phyloP scores from a whole-genome alignment of 2,888 invertebrate species.

The Omphaloscelis lunosa region DNA sequence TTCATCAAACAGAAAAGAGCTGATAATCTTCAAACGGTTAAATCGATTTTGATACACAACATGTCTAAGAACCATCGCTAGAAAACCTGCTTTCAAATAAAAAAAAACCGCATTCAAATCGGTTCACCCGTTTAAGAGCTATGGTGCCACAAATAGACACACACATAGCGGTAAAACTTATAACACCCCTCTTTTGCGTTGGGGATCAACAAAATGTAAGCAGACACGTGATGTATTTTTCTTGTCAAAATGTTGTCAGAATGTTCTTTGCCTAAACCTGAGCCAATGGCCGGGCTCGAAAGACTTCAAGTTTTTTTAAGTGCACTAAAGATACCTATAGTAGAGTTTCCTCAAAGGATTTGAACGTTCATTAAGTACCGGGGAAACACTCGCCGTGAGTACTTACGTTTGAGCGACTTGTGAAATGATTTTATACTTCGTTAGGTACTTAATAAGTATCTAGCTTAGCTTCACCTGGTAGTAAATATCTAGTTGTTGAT shows the following conservation, averaged over 20 bases:
- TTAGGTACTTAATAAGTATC: slow-evolving; percentile 26
- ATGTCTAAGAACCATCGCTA: no score
- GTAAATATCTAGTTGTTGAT: background rate
- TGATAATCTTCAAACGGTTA: no score
- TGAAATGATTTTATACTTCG: slow-evolving; percentile 55
- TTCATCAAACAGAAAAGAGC: no score
- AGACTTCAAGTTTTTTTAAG: slow-evolving; percentile 60
- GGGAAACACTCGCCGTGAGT: slow-evolving; percentile 52
- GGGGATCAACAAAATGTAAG: slow-evolving; percentile 32
- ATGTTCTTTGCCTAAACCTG: slow-evolving; percentile 32
- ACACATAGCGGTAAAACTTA: no score
- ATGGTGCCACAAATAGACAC: no score
- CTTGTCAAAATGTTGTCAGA: slow-evolving; percentile 35
- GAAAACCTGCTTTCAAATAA: no score
- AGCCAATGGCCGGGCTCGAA: slow-evolving; percentile 42
- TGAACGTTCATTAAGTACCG: slow-evolving; percentile 61
- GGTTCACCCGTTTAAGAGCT: no score
- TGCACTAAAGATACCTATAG: slow-evolving; percentile 67
- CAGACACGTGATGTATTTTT: slow-evolving; percentile 48
- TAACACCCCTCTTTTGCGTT: no score
- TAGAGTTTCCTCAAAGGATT: slow-evolving; percentile 58
- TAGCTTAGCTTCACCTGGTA: background rate
- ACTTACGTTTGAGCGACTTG: slow-evolving; percentile 50
- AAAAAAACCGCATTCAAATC: no score
- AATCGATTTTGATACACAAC: no score